phyloP scores from a whole-genome alignment of 2,888 invertebrate genomes.

The Alsophila aescularia region DNA sequence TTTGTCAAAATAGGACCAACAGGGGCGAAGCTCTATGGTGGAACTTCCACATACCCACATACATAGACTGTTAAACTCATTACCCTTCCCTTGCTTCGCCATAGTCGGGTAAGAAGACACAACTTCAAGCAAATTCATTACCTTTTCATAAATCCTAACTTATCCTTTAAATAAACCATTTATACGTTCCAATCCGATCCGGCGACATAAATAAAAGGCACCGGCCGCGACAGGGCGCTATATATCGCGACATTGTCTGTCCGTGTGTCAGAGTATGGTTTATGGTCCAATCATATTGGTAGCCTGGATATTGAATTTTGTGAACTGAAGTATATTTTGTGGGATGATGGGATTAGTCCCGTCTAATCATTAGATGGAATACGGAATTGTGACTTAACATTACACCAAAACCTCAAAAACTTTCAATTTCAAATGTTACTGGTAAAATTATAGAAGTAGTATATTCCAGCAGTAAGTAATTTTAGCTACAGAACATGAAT shows the following conservation, averaged over 20 bases:
- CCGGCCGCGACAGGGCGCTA: conserved; percentile 26
- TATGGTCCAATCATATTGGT: conserved; percentile 36
- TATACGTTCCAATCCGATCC: conserved; percentile 6
- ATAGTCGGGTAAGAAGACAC: too few species aligned
- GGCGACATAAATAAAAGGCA: conserved; percentile 23
- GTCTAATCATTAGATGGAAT: not conserved
- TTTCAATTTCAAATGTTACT: too few species aligned
- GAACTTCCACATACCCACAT: too few species aligned
- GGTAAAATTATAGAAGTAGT: too few species aligned
- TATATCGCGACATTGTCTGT: conserved; percentile 37
- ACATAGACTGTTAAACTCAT: too few species aligned
- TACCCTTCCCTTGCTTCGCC: too few species aligned
- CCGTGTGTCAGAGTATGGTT: conserved; percentile 28
- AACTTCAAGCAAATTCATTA: not conserved
- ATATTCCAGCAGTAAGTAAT: too few species aligned
- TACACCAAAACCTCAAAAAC: too few species aligned
- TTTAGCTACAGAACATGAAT: too few species aligned
- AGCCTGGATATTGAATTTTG: conserved; percentile 14
- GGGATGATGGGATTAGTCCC: not conserved
- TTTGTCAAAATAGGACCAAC: too few species aligned
- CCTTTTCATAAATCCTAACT: not conserved
- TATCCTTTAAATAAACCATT: conserved; percentile 11
- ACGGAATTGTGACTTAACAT: too few species aligned
- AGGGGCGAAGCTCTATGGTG: too few species aligned
- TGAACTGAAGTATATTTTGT: not conserved